phyloP scores from a whole-genome alignment of 2,797 vertebrate genomes.

The Leptatherina wallacei region DNA sequence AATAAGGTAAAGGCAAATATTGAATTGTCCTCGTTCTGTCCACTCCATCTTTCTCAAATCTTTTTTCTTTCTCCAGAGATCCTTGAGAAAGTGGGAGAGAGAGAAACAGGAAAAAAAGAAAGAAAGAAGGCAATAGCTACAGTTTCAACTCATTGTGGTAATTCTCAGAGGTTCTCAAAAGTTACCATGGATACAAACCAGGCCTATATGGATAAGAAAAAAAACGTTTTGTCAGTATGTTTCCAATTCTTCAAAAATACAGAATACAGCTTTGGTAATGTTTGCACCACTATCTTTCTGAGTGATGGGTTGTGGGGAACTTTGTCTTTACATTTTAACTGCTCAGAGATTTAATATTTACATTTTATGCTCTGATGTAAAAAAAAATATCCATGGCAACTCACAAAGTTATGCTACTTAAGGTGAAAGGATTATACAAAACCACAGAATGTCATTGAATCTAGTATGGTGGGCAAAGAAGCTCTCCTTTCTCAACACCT shows the following conservation, averaged over 20 bases:
- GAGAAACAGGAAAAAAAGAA: conserved; percentile 47
- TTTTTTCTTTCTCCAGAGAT: conserved; percentile 69
- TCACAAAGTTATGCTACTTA: conserved; percentile 54
- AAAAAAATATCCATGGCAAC: conserved; percentile 22
- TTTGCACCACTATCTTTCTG: conserved; percentile 16
- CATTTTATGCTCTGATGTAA: conserved; percentile 20
- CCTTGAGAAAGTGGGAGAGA: conserved; percentile 57
- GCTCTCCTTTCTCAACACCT: conserved; percentile 64
- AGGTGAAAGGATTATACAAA: conserved; percentile 61
- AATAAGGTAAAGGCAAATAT: conserved; percentile 73
- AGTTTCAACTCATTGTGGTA: conserved; percentile 63
- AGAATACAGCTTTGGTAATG: conserved; percentile 28
- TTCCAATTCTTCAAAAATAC: conserved; percentile 45
- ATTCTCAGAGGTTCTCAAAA: conserved; percentile 60
- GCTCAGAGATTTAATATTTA: conserved; percentile 16
- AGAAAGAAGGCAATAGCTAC: conserved; percentile 59
- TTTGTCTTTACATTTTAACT: neutral
- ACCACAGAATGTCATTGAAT: conserved; percentile 47
- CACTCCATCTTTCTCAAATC: conserved; percentile 67
- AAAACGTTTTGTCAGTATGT: conserved; percentile 49
- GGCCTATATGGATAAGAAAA: conserved; percentile 45
- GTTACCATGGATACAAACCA: conserved; percentile 75
- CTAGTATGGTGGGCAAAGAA: conserved; percentile 55
- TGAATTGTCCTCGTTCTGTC: conserved; percentile 68
- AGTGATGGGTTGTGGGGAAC: conserved; percentile 12